These are phyloP conservation scores for Sebastes alutus DNA, from an alignment of 2,797 vertebrate genomes.

Conservation along the genomic window DNA sequence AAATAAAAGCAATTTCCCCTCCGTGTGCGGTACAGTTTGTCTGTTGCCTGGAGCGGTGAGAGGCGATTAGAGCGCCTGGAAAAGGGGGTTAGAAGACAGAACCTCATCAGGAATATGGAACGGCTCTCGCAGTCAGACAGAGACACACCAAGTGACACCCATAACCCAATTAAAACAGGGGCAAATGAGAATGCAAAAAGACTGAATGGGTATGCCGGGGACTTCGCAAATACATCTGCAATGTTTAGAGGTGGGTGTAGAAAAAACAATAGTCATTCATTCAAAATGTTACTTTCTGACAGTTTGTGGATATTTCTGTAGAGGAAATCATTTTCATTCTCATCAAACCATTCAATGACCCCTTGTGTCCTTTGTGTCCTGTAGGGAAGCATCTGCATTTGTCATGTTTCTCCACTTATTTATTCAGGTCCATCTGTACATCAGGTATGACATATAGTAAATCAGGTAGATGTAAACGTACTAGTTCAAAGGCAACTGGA, in stretches of 20 bases:
- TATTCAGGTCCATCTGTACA: not conserved
- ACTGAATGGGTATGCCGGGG: not conserved
- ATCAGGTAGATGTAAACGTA: not conserved
- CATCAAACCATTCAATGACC: not conserved
- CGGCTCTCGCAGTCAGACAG: constrained; percentile 48
- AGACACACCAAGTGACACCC: constrained; percentile 46
- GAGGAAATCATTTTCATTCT: not conserved
- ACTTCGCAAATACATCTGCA: not conserved
- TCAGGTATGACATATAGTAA: not conserved
- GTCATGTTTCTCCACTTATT: not conserved
- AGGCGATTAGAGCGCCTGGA: constrained; percentile 70
- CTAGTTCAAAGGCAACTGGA: too few relatives aligned
- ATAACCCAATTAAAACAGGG: constrained; percentile 64
- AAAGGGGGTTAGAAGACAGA: constrained; percentile 51
- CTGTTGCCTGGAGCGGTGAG: constrained; percentile 71
- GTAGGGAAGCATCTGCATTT: not conserved
- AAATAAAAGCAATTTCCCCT: constrained; percentile 62
- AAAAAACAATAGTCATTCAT: not conserved
- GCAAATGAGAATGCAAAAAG: constrained; percentile 37
- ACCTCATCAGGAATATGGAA: constrained; percentile 67
- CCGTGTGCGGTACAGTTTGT: constrained; percentile 65
- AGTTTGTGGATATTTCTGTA: not conserved
- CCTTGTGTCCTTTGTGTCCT: not conserved
- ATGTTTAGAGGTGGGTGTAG: not conserved
- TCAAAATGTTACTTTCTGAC: not conserved